Conservation (phyloP, 2,113 vertebrate species). For the Manacus vitellinus region DNA sequence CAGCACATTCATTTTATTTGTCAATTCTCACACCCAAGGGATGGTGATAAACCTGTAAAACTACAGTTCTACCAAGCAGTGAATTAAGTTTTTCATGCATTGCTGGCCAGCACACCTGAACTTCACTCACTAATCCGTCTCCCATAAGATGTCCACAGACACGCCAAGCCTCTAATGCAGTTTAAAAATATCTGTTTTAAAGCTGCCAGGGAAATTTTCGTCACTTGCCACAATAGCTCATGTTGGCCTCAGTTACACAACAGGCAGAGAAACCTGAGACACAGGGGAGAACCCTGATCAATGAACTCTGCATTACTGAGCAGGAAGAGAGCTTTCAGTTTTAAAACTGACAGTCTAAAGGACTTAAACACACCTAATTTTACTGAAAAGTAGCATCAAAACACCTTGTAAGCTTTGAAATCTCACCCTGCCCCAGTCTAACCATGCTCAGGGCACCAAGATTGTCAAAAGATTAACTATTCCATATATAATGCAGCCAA, state of each 20-base stretch:
- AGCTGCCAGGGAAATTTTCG: background rate
- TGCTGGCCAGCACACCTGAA: background rate
- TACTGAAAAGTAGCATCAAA: background rate
- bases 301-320: background rate
- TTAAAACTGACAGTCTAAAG: background rate
- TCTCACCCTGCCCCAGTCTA: background rate
- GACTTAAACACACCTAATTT: background rate
- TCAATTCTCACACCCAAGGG: background rate
- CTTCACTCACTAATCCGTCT: background rate
- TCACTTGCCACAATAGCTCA: background rate
- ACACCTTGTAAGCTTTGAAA: background rate
- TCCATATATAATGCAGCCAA: rapidly evolving
- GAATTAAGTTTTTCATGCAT: background rate
- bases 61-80: background rate
- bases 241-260: background rate
- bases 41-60: background rate
- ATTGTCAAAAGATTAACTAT: background rate
- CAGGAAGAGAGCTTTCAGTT: background rate
- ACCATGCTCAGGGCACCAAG: background rate
- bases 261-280: background rate
- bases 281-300: background rate
- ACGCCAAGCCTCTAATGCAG: background rate
- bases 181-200: background rate
- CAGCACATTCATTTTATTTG: background rate
- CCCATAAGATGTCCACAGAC: background rate